phyloP scores from a whole-genome alignment of 2,797 vertebrate genomes.

The Pteropus rufus region DNA sequence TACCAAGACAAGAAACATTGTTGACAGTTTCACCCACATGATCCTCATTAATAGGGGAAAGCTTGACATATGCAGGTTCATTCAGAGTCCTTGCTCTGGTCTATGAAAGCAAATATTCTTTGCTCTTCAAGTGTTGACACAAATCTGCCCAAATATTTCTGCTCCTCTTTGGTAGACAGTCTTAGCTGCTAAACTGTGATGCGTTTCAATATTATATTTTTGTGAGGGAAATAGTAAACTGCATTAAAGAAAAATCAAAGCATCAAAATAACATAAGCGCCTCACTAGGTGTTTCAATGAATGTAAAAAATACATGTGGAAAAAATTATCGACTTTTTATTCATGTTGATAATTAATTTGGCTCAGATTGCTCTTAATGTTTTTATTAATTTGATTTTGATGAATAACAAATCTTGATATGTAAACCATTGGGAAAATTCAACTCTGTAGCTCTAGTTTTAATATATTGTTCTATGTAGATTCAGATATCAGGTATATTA shows the following conservation, averaged over 20 bases:
- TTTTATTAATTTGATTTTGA: conserved; percentile 36
- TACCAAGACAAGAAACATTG: conserved; percentile 47
- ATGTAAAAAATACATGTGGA: background rate
- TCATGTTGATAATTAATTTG: conserved; percentile 42
- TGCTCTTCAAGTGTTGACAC: conserved; percentile 29
- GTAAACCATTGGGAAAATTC: background rate
- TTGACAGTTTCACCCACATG: conserved; percentile 45
- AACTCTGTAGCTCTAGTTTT: background rate
- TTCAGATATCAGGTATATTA: background rate
- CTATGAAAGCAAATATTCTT: conserved; percentile 23
- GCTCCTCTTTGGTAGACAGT: background rate
- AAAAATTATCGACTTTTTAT: conserved; percentile 4
- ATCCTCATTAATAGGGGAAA: conserved; percentile 62
- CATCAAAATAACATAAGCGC: background rate
- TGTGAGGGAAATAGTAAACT: conserved; percentile 40
- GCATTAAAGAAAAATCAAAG: conserved; percentile 57
- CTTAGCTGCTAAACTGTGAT: background rate
- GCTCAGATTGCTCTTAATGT: background rate
- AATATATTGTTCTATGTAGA: background rate
- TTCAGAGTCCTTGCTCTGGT: conserved; percentile 33
- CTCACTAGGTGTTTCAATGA: conserved; percentile 34
- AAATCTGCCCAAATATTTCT: conserved; percentile 55
- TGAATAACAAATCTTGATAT: background rate
- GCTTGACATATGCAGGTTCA: background rate
- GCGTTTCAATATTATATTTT: background rate